Evolutionary conservation across 2,888 invertebrate genomes (phyloP), one percentile per base, ranked within the genome.

Genomic region (Cyclophora albipunctata): DNA sequence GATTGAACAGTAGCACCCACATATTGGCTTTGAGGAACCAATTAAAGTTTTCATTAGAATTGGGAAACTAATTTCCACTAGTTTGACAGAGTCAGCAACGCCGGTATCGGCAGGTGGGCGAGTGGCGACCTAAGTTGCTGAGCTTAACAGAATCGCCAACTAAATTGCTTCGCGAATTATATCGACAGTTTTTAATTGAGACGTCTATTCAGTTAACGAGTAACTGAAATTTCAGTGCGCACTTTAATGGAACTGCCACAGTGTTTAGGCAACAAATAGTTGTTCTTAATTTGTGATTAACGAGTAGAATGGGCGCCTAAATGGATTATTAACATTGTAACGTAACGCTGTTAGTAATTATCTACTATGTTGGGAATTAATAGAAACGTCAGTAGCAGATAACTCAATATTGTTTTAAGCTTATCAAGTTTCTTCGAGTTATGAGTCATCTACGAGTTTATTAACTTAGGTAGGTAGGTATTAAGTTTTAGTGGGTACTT

Each of bases 11-110:
- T 65, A 69, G 64, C 73, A 63, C 60, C 69, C 77, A 81, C 78
- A 80, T 76, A 81, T 81, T 81, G 81, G 78, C 77, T 78, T 71
- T 75, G 80, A 81, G 75, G 70, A 84, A 81, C 78, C 84, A 86
- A 87, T 87, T 86, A 86, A 87, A 87, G 83, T 87, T 87, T 83
- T 82, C 82, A 81, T 79, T 80, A 72, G 72, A 81, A 84, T 82
- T 81, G 62, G 64, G 75, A 71, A 85, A 87, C 84, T 84, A 87
- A 87, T 85, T 87, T 85, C 75, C 80, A 72, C 73, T 71, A 81
- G 83, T 86, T 85, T 80, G 82, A 81, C 81, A 76, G 73, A 79
- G 84, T 86, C 84, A 84, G 84, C 82, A 55, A 64, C 67, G 69
- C 67, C 69, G 57, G 50, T 54, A 57, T 50, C 55, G 71, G 67